These are phyloP conservation scores for Acronicta aceris DNA, from an alignment of 2,888 invertebrate species.

Conservation along the genomic window DNA sequence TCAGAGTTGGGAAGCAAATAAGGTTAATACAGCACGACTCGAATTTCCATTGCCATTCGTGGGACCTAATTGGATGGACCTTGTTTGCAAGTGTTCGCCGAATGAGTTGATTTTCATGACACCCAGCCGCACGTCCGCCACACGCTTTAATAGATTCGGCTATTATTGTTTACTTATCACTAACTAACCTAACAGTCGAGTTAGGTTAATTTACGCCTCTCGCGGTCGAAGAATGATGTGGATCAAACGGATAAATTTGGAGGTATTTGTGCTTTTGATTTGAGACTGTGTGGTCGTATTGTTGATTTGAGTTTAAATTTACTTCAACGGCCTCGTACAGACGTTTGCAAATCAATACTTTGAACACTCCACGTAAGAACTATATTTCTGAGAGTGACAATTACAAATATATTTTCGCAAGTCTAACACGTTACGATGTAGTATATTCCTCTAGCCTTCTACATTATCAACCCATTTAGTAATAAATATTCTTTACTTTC, in stretches of 20 bases:
- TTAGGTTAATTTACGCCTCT: slow-evolving; percentile 30
- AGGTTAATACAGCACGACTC: slow-evolving; percentile 64
- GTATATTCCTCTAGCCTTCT: too few relatives aligned
- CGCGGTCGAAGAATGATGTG: background rate
- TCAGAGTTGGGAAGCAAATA: slow-evolving; percentile 60
- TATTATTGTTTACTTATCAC: slow-evolving; percentile 64
- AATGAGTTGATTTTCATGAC: slow-evolving; percentile 71
- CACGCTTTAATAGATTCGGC: slow-evolving; percentile 59
- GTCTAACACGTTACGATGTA: too few relatives aligned
- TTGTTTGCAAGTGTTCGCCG: slow-evolving; percentile 55
- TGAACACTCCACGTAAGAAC: too few relatives aligned
- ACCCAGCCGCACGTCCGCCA: slow-evolving; percentile 40
- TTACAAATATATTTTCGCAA: too few relatives aligned
- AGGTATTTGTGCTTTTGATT: background rate
- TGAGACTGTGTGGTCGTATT: background rate
- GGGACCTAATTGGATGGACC: slow-evolving; percentile 66
- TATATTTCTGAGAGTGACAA: too few relatives aligned
- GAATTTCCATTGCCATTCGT: slow-evolving; percentile 67
- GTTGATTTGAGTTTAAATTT: too few relatives aligned
- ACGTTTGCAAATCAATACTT: too few relatives aligned
- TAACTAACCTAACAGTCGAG: slow-evolving; percentile 58
- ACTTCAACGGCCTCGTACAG: too few relatives aligned
- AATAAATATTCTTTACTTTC: too few relatives aligned
- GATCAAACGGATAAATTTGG: background rate
- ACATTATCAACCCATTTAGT: too few relatives aligned